Evolutionary conservation across 1,140 invertebrate genomes (phyloP).

Genomic region (Helicoverpa zea): DNA sequence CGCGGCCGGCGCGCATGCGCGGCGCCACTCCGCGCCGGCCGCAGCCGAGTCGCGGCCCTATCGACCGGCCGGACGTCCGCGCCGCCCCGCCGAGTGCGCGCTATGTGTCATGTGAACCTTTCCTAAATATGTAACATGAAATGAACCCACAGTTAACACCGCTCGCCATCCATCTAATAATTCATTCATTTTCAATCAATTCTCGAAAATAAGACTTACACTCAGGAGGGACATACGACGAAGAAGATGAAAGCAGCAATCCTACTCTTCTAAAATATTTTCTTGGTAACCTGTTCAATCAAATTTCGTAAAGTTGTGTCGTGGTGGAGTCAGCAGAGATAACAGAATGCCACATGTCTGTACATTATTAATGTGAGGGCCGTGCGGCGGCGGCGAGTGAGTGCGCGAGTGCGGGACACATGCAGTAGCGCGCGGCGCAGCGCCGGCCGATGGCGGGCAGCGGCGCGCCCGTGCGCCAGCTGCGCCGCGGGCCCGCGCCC

Average conservation of each 20-base stretch:
- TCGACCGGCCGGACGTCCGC: neutral
- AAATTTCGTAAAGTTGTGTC: no score
- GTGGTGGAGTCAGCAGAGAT: no score
- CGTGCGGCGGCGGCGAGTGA: no score
- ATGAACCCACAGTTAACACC: neutral
- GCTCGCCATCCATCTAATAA: neutral
- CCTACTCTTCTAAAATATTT: no score
- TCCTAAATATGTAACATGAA: neutral
- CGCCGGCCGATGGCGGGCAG: slow-evolving; percentile 68
- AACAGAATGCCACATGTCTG: no score
- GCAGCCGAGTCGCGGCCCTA: slow-evolving; percentile 11
- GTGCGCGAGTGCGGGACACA: neutral
- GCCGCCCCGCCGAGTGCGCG: neutral
- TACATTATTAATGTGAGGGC: no score
- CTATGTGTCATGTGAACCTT: neutral
- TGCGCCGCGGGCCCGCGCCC: slow-evolving; percentile 95
- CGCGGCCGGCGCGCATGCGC: slow-evolving; percentile 23
- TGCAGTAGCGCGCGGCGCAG: slow-evolving; percentile 2
- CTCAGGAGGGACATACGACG: no score
- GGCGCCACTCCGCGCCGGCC: slow-evolving; percentile 35
- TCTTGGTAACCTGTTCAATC: no score
- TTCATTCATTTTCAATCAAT: neutral
- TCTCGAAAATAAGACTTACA: neutral
- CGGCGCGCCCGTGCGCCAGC: slow-evolving; percentile 83
- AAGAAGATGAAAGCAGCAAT: no score